phyloP scores from a whole-genome alignment of 2,113 vertebrate genomes.

The Bubo scandiacus region DNA sequence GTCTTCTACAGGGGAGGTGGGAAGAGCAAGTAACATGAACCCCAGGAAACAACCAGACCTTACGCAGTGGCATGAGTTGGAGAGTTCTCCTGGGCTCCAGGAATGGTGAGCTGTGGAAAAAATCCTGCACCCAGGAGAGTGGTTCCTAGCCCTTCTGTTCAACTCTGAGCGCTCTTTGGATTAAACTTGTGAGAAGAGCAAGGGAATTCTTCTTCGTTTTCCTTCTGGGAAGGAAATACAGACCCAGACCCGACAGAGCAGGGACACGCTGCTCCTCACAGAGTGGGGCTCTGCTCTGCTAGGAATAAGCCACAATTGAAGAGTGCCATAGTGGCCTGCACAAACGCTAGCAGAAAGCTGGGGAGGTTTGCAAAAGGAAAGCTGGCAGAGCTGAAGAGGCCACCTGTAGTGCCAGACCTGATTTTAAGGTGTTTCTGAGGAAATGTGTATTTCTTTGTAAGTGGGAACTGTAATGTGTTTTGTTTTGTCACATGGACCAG shows the following conservation, averaged over 20 bases:
- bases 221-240: not conserved
- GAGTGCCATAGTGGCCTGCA: not conserved
- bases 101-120: not conserved
- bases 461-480: not conserved
- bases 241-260: not conserved
- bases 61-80: rapidly evolving
- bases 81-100: rapidly evolving
- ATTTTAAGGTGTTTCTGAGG: not conserved
- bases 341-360: rapidly evolving
- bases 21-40: not conserved
- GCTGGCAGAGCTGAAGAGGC: not conserved
- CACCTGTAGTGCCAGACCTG: not conserved
- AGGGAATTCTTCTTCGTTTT: not conserved
- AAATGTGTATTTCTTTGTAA: not conserved
- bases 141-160: not conserved
- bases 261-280: rapidly evolving
- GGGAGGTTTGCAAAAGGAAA: not conserved
- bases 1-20: not conserved
- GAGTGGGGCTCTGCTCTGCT: rapidly evolving
- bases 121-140: not conserved
- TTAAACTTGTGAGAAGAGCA: not conserved
- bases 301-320: rapidly evolving
- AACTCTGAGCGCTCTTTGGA: rapidly evolving
- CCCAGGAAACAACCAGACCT: not conserved
- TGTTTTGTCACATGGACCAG: not conserved